Base-by-base conservation (phyloP, 2,888 invertebrate species). In the Trachelus tabidus region DNA sequence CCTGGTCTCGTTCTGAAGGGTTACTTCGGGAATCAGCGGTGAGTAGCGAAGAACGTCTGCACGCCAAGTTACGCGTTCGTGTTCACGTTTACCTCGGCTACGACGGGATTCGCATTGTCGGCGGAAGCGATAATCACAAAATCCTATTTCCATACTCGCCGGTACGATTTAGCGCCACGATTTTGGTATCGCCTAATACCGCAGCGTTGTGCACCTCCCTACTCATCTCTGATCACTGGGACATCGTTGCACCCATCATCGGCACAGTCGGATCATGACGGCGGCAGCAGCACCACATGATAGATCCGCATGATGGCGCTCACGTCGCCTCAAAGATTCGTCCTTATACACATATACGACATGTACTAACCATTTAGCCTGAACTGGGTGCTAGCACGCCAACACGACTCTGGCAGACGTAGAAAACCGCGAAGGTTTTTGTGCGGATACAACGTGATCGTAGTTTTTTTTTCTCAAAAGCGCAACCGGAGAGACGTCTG, bases 341-440 rank as follows among this genome's bases (percentile, higher is more conserved):
- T 9, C 56, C 56, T 35, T 35, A 23, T 23, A 56, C 23, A 56
- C 56, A 56, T 56, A 56, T 56, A 56, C 56, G 23, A 2, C 56
- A 23, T 56, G 23, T 23, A 56, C 56, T 56, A 23, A 56, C 56
- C 56, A 23, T 56, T 71, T 31, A 31, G 23, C 71, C 71, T 35
- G 35, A 35, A 35, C 31, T 15, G 71, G 34, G 71, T 12, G 71
- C 71, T 34, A 15, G 71, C 56, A 56, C 56, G 71, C 71, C 71
- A 71, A 15, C 71, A 34, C 71, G 71, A 71, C 71, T 56, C 9
- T 71, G 71, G 71, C 71, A 71, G 33, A 31, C 71, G 71, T 33
- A 71, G 34, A 33, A 71, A 71, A 31, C 33, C 33, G 71, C 31
- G 71, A 34, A 12, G 31, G 71, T 33, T 71, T 71, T 34, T 12